Evolutionary conservation across 1,140 invertebrate genomes (phyloP), one percentile per base, ranked within the genome.

Genomic region (Eufriesea mexicana): DNA sequence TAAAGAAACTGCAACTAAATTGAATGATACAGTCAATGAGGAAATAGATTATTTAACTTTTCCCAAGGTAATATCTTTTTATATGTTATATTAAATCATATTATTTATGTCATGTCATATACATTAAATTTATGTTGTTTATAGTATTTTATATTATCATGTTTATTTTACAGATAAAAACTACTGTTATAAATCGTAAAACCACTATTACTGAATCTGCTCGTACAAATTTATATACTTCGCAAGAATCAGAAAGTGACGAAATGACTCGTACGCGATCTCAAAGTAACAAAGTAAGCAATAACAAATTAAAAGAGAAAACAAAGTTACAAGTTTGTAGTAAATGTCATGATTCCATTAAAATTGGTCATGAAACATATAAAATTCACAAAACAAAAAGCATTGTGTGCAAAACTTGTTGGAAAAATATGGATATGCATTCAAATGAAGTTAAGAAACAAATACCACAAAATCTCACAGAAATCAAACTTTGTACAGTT

Each of bases 401-500:
- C 16, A 92, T 76, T 5, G 89, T 93, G 0, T 94, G 94, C 72
- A 93, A 90, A 77, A 76, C 62, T 28, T 94, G 93, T 85, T 94
- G 90, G 91, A 73, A 87, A 12, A 90, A 79, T 18, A 89, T 85
- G 61, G 89, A 93, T 85, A 89, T 85, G 4, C 76, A 55, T 28
- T 86, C 80, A 49, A 59, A 16, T 10, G 73, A 80, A 67, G 61
- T 5, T 16, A 80, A 83, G 2, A 84, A 84, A 12, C 75, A 57
- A 85, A 18, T 35, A 67, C 7, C 70, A 18, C 16, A 28, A 42
- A 70, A 57, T 59, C 0, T n/a, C 54, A 1, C 75, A 4, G 72
- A 79, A 35, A 94, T 91, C 0, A 92, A 89, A 86, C 61, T 84
- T 14, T 94, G 94, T 62, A 77, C 90, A 28, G 91, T 94, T 20